Base-by-base conservation (phyloP, 2,797 vertebrate genomes). In the Pempheris klunzingeri region DNA sequence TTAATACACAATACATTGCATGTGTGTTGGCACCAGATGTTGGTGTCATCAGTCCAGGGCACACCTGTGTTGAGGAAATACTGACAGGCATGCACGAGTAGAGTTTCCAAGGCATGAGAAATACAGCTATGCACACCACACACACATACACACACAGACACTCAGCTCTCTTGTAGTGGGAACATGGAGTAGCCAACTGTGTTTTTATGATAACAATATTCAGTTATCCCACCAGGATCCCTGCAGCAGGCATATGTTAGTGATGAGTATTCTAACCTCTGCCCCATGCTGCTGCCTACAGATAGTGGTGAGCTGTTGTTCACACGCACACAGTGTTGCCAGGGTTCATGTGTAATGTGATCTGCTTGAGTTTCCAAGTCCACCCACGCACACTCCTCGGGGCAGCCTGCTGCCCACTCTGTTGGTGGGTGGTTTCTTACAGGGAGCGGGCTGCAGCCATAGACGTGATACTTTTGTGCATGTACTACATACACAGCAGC, bases 331-430 rank as follows among this genome's bases (percentile, higher is more conserved):
- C 92, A 85, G 85, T 86, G 90, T 89, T 93, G 90, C 92, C 91
- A 93, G 88, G 93, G 93, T 93, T 94, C 93, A 94, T 87, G 88
- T 90, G 93, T 93, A 94, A 94, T 93, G 91, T 92, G 91, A 94
- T 94, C 93, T 89, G 88, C 92, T 92, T 87, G 91, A 93, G 91
- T 94, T 93, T 92, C 92, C 90, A 92, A 93, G 89, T 93, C 91
- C 87, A 78, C 93, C 93, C 89, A 93, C 93, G 71, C 90, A 88
- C 91, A 82, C 92, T 91, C 92, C 92, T 94, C 81, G 87, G 92
- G 93, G 93, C 92, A 90, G 90, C 92, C 93, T 92, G 87, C 93
- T 93, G 92, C 93, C 93, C 93, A 94, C 93, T 93, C 92, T 86
- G 90, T 84, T 87, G 87, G 93, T 94, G 93, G 93, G 93, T 92